Conservation (phyloP, 2,113 vertebrate genomes). For the Elephas maximus region DNA sequence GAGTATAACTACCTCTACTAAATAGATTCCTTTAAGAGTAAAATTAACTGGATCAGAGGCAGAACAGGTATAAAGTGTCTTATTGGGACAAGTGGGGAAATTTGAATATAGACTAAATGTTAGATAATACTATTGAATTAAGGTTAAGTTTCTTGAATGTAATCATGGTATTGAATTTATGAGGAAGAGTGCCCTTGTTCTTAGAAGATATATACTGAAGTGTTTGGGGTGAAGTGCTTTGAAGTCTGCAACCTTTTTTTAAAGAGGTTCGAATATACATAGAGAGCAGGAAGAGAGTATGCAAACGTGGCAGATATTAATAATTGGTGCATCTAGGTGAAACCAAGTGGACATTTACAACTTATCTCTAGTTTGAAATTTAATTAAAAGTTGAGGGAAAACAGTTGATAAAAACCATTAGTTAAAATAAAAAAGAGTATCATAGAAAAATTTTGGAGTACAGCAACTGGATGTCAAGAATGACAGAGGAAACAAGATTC, state of each 20-base stretch:
- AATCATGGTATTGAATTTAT: not conserved
- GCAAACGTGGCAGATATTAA: not conserved
- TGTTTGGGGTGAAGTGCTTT: not conserved
- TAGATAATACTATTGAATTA: not conserved
- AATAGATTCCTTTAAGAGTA: not conserved
- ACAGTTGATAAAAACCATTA: not conserved
- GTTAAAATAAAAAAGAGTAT: not conserved
- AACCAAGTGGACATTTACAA: not conserved
- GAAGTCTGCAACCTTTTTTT: not conserved
- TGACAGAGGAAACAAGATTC: not conserved
- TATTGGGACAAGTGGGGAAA: not conserved
- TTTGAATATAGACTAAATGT: not conserved
- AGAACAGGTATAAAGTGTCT: not conserved
- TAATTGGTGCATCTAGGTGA: not conserved
- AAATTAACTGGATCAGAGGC: not conserved
- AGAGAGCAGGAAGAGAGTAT: not conserved
- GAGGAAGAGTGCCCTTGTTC: not conserved
- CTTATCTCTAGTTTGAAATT: not conserved
- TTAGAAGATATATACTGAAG: not conserved
- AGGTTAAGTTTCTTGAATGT: not conserved
- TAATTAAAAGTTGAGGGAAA: not conserved
- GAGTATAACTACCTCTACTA: not conserved
- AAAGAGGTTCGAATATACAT: not conserved
- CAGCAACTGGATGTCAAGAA: not conserved
- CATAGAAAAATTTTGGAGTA: not conserved